phyloP scores from a whole-genome alignment of 2,113 vertebrate species.

The Erythrocercus mccallii region DNA sequence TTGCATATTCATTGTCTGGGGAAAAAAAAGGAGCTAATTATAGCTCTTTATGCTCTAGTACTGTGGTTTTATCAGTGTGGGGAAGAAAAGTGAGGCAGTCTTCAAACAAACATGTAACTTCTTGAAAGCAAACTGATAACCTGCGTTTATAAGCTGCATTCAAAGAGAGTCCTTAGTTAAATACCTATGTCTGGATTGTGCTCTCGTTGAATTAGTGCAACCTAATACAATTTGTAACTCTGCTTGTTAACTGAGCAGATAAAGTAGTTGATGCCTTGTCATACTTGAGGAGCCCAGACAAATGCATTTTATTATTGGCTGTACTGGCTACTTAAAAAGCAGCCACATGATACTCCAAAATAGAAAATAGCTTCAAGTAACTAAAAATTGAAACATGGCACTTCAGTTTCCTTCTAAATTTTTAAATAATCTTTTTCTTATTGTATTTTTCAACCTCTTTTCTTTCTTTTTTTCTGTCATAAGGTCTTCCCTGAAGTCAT shows the following conservation, averaged over 20 bases:
- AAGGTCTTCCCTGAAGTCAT: neutral
- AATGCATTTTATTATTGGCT: neutral
- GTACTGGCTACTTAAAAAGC: neutral
- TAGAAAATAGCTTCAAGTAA: neutral
- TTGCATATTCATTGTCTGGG: neutral
- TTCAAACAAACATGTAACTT: neutral
- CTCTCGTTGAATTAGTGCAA: neutral
- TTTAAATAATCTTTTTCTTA: neutral
- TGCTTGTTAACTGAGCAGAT: neutral
- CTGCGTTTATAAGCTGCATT: neutral
- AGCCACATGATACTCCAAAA: neutral
- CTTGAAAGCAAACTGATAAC: neutral
- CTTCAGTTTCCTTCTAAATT: neutral
- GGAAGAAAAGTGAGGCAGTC: neutral
- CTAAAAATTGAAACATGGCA: neutral
- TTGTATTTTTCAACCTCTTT: neutral
- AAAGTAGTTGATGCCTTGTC: neutral
- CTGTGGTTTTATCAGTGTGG: neutral
- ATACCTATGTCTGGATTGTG: neutral
- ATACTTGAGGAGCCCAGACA: neutral
- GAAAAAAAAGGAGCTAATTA: neutral
- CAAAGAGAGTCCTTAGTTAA: neutral
- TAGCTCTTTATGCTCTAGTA: neutral
- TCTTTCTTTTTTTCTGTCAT: too few species aligned
- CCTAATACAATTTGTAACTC: neutral